These are phyloP conservation scores for Chalcis sispes DNA, from an alignment of 2,888 invertebrate species.

Conservation along the genomic window DNA sequence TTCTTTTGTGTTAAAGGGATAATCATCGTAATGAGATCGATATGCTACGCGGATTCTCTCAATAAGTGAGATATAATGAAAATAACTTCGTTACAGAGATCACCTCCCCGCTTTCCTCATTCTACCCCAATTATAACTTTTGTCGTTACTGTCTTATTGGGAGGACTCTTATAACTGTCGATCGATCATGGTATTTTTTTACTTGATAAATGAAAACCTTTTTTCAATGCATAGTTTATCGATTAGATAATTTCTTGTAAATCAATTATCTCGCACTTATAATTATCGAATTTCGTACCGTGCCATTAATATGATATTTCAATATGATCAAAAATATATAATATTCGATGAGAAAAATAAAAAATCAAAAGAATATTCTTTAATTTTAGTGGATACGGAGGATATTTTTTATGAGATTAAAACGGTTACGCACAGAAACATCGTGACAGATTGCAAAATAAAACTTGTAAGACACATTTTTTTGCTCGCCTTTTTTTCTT, in stretches of 20 bases:
- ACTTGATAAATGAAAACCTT: conserved; percentile 22
- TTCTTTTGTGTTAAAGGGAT: conserved; percentile 21
- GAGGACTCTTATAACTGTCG: background rate
- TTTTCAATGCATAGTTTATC: conserved; percentile 13
- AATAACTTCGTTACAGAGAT: conserved; percentile 33
- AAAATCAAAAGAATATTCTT: background rate
- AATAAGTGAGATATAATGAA: conserved; percentile 21
- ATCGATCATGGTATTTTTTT: too few relatives aligned
- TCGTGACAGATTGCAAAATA: too few relatives aligned
- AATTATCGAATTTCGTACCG: background rate
- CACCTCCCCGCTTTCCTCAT: too few relatives aligned
- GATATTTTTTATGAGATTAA: too few relatives aligned
- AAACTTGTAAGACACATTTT: too few relatives aligned
- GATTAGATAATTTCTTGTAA: background rate
- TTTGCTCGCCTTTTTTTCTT: too few relatives aligned
- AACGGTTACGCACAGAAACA: too few relatives aligned
- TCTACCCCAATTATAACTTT: conserved; percentile 46
- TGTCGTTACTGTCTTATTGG: conserved; percentile 25
- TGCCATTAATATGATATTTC: background rate
- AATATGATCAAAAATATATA: background rate
- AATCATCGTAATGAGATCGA: conserved; percentile 38
- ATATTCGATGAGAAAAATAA: background rate
- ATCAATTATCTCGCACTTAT: conserved; percentile 2
- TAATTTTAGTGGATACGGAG: too few relatives aligned
- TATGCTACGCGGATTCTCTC: conserved; percentile 6